These are phyloP conservation scores for Notolabrus celidotus DNA, from an alignment of 2,797 vertebrate species.

Conservation along the genomic window DNA sequence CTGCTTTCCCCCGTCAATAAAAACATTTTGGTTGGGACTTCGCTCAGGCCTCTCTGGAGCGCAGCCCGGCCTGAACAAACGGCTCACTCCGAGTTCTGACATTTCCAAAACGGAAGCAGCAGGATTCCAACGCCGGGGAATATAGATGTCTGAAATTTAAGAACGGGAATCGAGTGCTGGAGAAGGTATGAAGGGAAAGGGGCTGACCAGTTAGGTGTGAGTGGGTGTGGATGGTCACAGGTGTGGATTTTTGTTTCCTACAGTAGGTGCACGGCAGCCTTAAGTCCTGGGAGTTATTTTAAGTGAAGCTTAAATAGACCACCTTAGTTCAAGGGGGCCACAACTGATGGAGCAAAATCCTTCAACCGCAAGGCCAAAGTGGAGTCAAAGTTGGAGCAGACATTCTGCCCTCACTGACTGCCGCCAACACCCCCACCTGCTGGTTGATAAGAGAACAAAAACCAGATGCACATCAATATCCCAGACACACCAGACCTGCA, in stretches of 20 bases:
- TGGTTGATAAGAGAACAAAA: slow-evolving; percentile 56
- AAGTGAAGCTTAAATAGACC: slow-evolving; percentile 42
- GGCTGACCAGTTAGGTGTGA: slow-evolving; percentile 50
- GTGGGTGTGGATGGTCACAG: slow-evolving; percentile 36
- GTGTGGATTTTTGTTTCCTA: slow-evolving; percentile 53
- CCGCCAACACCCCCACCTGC: slow-evolving; percentile 77
- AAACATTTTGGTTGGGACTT: slow-evolving; percentile 80
- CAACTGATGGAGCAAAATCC: slow-evolving; percentile 38
- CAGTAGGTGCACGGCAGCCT: slow-evolving; percentile 40
- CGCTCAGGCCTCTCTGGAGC: slow-evolving; percentile 60
- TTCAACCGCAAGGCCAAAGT: slow-evolving; percentile 34
- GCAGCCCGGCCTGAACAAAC: slow-evolving; percentile 63
- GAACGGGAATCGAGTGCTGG: slow-evolving; percentile 62
- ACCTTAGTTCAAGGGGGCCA: slow-evolving; percentile 13
- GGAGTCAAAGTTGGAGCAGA: slow-evolving; percentile 52
- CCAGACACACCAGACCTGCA: slow-evolving; percentile 38
- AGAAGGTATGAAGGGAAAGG: slow-evolving; percentile 29
- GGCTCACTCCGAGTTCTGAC: slow-evolving; percentile 58
- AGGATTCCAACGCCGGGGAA: slow-evolving; percentile 56
- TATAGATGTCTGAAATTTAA: slow-evolving; percentile 65
- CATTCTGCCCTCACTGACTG: slow-evolving; percentile 5
- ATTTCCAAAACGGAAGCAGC: slow-evolving; percentile 66
- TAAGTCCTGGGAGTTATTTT: slow-evolving; percentile 33
- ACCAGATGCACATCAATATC: slow-evolving; percentile 8
- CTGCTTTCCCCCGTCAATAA: slow-evolving; percentile 84